Percentiles rank a stretch among this genome's conserved stretches.
These are phyloP conservation scores for Sorex fumeus DNA, from an alignment of 2,113 vertebrate genomes.

Conservation along the genomic window DNA sequence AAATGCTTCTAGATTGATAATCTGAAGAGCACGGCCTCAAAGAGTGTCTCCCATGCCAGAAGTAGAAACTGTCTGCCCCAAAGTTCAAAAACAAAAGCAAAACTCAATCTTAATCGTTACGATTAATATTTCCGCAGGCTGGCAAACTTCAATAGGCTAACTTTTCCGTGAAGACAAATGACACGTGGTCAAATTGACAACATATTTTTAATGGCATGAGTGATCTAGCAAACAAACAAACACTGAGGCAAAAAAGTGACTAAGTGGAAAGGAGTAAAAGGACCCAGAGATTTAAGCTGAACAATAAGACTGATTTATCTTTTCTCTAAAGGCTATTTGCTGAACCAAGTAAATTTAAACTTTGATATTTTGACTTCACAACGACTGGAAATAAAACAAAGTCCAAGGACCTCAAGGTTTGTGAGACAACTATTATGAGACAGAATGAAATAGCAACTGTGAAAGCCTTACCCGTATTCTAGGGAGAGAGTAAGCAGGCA, in stretches of 20 bases:
- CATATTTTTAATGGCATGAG: neutral
- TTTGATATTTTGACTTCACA: conserved; percentile 26
- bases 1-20: conserved; percentile 37
- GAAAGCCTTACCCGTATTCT: conserved; percentile 10
- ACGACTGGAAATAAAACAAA: conserved; percentile 1
- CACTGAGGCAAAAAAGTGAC: conserved; percentile 20
- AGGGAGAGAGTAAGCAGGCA: neutral
- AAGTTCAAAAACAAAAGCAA: neutral
- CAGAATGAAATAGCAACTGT: neutral
- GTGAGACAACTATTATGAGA: neutral
- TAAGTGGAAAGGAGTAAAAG: neutral
- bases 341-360: conserved; percentile 42
- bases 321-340: conserved; percentile 18
- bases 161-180: conserved; percentile 39
- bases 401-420: neutral
- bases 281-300: conserved; percentile 1
- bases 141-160: neutral
- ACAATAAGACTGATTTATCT: conserved; percentile 29
- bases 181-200: neutral
- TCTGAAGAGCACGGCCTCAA: conserved; percentile 49
- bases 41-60: conserved; percentile 36
- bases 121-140: neutral
- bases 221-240: neutral
- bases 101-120: neutral
- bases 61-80: neutral